These are phyloP conservation scores for Pachypanchax playfairii DNA, from an alignment of 2,113 vertebrate genomes.

Conservation along the genomic window DNA sequence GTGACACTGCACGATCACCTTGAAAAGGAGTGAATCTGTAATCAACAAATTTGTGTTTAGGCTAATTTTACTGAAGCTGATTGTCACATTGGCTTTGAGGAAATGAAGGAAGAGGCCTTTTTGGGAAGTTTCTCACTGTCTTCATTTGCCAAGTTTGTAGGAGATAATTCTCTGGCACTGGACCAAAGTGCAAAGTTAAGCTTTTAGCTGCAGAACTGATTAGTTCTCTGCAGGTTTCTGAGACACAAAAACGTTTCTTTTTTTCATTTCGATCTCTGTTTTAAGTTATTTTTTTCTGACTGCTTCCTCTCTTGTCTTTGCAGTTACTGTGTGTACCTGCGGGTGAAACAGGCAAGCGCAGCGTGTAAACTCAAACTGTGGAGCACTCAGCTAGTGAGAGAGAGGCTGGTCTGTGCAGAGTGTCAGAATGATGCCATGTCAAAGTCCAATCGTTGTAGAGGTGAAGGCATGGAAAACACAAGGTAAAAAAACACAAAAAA, in stretches of 20 bases:
- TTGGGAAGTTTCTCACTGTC: background rate
- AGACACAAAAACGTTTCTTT: background rate
- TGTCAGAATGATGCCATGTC: constrained; percentile 77
- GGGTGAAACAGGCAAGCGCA: constrained; percentile 77
- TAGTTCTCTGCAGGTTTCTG: background rate
- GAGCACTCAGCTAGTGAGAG: constrained; percentile 78
- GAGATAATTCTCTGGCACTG: background rate
- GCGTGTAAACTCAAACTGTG: constrained; percentile 77
- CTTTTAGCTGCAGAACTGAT: background rate
- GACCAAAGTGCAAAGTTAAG: background rate
- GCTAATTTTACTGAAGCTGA: constrained; percentile 9
- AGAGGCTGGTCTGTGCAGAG: constrained; percentile 78
- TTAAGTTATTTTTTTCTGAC: background rate
- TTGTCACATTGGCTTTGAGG: background rate
- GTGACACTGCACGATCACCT: constrained; percentile 38
- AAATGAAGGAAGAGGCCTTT: background rate
- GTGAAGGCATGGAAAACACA: constrained; percentile 77
- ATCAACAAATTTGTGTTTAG: constrained; percentile 28
- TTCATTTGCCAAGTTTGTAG: constrained; percentile 10
- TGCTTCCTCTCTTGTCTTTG: constrained; percentile 8
- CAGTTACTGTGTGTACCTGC: constrained; percentile 85
- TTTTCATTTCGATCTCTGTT: background rate
- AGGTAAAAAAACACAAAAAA: no score
- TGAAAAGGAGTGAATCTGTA: constrained; percentile 37
- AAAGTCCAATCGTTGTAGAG: constrained; percentile 71